Evolutionary conservation across 2,888 invertebrate species (phyloP).

Genomic region (Allolobophora icterica): DNA sequence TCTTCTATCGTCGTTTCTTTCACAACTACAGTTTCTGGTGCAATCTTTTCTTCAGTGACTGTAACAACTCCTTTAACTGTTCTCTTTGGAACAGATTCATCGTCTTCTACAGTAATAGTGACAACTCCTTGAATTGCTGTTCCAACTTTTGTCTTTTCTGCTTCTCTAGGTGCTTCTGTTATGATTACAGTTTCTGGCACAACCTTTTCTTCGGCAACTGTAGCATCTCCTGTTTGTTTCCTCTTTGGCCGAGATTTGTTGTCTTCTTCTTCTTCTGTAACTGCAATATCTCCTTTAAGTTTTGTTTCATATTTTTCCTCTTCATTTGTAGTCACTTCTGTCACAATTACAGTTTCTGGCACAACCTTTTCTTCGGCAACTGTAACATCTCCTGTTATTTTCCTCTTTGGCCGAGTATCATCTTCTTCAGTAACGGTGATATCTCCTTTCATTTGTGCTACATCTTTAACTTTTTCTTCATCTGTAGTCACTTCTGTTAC

Average conservation of each 20-base stretch:
- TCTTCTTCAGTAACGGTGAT: neutral
- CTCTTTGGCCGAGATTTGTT: neutral
- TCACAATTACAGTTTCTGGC: constrained; percentile 22
- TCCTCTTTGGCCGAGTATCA: neutral
- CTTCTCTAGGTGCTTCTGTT: neutral
- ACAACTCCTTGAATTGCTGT: neutral
- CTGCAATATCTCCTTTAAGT: neutral
- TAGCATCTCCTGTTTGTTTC: neutral
- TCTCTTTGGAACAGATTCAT: neutral
- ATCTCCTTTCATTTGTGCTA: neutral
- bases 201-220: neutral
- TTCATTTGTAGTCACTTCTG: neutral
- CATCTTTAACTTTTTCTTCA: neutral
- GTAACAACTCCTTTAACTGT: neutral
- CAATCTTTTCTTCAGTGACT: neutral
- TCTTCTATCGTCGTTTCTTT: neutral
- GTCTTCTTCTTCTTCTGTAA: neutral
- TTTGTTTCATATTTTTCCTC: neutral
- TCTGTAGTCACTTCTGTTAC: neutral
- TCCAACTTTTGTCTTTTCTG: neutral
- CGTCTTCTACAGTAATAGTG: neutral
- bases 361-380: neutral
- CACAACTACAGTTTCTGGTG: constrained; percentile 19
- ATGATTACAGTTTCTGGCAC: neutral
- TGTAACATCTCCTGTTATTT: neutral